Evolutionary conservation across 2,888 invertebrate species (phyloP).

Genomic region (Chrysolina oricalcia): DNA sequence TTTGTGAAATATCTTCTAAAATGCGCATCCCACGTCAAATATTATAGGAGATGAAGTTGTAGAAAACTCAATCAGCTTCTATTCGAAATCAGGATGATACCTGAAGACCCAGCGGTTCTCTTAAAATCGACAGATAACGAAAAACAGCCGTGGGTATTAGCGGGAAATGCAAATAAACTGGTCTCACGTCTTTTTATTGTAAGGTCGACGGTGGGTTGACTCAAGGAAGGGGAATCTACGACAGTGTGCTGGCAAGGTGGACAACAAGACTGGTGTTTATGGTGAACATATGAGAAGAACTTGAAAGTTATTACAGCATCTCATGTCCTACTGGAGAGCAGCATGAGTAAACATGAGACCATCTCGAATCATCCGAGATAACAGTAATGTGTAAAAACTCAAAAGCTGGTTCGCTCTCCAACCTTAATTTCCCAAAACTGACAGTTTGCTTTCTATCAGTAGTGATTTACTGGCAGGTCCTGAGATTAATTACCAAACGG

Average conservation of each 20-base stretch:
- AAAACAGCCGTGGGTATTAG: not conserved
- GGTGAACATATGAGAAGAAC: too few species aligned
- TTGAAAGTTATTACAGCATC: too few species aligned
- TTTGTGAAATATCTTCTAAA: not conserved
- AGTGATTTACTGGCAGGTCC: not conserved
- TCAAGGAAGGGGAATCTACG: too few species aligned
- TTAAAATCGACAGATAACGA: not conserved
- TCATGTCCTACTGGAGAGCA: too few species aligned
- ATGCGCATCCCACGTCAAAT: too few species aligned
- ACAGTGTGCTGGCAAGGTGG: too few species aligned
- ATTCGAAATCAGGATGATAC: not conserved
- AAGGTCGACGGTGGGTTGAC: not conserved
- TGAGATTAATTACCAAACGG: not conserved
- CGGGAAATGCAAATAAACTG: not conserved
- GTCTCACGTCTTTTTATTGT: not conserved
- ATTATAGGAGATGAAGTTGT: not conserved
- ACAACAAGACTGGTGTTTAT: too few species aligned
- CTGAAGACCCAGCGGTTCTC: not conserved
- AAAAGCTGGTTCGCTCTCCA: constrained; percentile 5
- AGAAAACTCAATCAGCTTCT: not conserved
- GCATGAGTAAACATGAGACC: too few species aligned
- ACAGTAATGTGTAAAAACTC: constrained; percentile 34
- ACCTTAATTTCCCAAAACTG: not conserved
- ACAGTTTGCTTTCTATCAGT: not conserved
- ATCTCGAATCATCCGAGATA: constrained; percentile 32